phyloP scores from a whole-genome alignment of 2,888 invertebrate species.

The Eledone cirrhosa region DNA sequence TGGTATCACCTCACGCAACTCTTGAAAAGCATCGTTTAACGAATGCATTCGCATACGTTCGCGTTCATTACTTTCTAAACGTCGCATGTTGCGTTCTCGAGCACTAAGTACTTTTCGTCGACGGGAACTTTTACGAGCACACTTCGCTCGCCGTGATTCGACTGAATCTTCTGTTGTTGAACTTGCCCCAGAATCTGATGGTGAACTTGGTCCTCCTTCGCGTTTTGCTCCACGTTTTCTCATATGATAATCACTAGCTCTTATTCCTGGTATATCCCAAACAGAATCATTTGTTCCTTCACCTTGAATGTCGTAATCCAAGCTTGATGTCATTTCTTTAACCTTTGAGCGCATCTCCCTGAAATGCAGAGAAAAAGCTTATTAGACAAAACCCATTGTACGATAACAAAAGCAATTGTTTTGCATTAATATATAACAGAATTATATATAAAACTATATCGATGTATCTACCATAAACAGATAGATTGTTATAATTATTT shows the following conservation, averaged over 20 bases:
- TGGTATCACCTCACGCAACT: conserved; percentile 84
- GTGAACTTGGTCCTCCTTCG: conserved; percentile 54
- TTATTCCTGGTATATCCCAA: conserved; percentile 46
- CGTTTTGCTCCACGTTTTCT: conserved; percentile 42
- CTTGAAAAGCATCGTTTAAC: conserved; percentile 89
- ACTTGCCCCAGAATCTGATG: conserved; percentile 59
- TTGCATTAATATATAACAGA: too few species aligned
- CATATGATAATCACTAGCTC: conserved; percentile 37
- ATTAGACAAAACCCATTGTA: not conserved
- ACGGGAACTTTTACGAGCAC: conserved; percentile 59
- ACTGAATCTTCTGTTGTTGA: conserved; percentile 55
- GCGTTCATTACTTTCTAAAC: conserved; percentile 89
- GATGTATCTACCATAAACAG: too few species aligned
- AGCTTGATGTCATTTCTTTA: conserved; percentile 38
- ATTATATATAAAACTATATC: too few species aligned
- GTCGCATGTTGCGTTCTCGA: conserved; percentile 83
- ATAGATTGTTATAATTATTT: too few species aligned
- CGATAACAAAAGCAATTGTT: too few species aligned
- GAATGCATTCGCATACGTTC: conserved; percentile 93
- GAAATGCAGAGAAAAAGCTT: not conserved
- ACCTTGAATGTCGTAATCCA: conserved; percentile 43
- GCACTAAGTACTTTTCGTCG: conserved; percentile 82
- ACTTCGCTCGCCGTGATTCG: conserved; percentile 50
- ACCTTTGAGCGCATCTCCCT: conserved; percentile 38
- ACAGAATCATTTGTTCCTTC: conserved; percentile 40